phyloP scores from a whole-genome alignment of 2,888 invertebrate species.

The Oegoconia quadripuncta region DNA sequence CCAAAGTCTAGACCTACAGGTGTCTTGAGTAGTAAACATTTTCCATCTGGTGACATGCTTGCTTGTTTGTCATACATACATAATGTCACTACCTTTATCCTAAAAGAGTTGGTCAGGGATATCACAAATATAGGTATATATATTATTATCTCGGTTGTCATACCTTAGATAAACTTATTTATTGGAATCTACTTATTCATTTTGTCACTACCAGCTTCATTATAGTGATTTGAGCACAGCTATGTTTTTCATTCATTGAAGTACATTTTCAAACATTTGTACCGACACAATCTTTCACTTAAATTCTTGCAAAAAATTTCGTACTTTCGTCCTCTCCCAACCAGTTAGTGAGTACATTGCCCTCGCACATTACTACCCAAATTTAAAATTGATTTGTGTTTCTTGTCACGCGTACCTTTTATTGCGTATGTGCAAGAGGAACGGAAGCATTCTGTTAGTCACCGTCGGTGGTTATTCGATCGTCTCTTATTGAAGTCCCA shows the following conservation, averaged over 20 bases:
- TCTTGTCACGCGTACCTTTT: constrained; percentile 39
- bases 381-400: constrained; percentile 58
- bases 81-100: too few relatives aligned
- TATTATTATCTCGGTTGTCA: too few relatives aligned
- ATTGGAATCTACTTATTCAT: too few relatives aligned
- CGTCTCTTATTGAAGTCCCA: constrained; percentile 62
- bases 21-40: too few relatives aligned
- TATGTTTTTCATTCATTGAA: too few relatives aligned
- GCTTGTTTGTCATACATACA: too few relatives aligned
- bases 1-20: too few relatives aligned
- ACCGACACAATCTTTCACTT: constrained; percentile 50
- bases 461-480: constrained; percentile 47
- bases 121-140: too few relatives aligned
- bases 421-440: constrained; percentile 38
- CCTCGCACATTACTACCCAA: constrained; percentile 56
- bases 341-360: constrained; percentile 72
- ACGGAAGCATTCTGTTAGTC: constrained; percentile 49
- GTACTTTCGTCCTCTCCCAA: constrained; percentile 75
- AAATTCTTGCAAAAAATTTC: constrained; percentile 61
- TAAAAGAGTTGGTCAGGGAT: too few relatives aligned
- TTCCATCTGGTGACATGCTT: too few relatives aligned
- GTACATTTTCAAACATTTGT: neutral
- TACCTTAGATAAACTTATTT: neutral
- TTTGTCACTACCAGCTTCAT: too few relatives aligned
- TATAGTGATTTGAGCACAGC: too few relatives aligned